phyloP scores from a whole-genome alignment of 2,888 invertebrate species.

The Drosophila algonquin region DNA sequence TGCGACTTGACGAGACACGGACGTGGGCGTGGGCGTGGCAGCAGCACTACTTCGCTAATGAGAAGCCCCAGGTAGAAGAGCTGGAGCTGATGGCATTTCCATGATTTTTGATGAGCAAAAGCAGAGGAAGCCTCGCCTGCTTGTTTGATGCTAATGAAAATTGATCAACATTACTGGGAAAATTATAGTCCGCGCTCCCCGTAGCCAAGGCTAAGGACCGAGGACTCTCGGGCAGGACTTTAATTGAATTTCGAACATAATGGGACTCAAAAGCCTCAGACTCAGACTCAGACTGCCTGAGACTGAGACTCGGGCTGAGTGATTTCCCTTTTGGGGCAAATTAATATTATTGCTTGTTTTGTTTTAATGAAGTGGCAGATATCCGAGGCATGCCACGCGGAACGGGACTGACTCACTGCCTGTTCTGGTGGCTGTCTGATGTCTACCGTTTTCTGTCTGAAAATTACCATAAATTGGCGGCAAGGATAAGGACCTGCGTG shows the following conservation, averaged over 20 bases:
- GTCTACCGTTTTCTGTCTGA: slow-evolving; percentile 4
- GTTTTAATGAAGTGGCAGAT: slow-evolving; percentile 40
- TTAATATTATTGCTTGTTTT: slow-evolving; percentile 45
- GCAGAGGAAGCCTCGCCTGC: slow-evolving; percentile 9
- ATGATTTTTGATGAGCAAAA: slow-evolving; percentile 21
- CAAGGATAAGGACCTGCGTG: slow-evolving; percentile 35
- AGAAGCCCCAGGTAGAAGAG: slow-evolving; percentile 33
- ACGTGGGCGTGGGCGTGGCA: slow-evolving; percentile 51
- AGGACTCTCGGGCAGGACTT: slow-evolving; percentile 41
- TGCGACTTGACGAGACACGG: slow-evolving; percentile 14
- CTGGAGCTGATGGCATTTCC: slow-evolving; percentile 30
- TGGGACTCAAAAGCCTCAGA: neutral
- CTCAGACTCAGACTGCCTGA: neutral
- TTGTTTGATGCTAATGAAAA: slow-evolving; percentile 60
- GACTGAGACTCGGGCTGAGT: slow-evolving; percentile 16
- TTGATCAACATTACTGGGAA: slow-evolving; percentile 58
- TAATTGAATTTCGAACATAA: slow-evolving; percentile 52
- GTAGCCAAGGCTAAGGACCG: slow-evolving; percentile 15
- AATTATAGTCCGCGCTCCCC: slow-evolving; percentile 32
- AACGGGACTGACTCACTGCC: slow-evolving; percentile 19
- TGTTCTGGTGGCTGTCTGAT: slow-evolving; percentile 4
- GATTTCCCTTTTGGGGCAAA: slow-evolving; percentile 38
- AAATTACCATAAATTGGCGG: slow-evolving; percentile 39
- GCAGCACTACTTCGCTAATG: slow-evolving; percentile 54
- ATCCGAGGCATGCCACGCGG: slow-evolving; percentile 10